Evolutionary conservation across 2,797 vertebrate species (phyloP), one percentile per base, ranked within the genome.

Genomic region (Nothura maculosa): DNA sequence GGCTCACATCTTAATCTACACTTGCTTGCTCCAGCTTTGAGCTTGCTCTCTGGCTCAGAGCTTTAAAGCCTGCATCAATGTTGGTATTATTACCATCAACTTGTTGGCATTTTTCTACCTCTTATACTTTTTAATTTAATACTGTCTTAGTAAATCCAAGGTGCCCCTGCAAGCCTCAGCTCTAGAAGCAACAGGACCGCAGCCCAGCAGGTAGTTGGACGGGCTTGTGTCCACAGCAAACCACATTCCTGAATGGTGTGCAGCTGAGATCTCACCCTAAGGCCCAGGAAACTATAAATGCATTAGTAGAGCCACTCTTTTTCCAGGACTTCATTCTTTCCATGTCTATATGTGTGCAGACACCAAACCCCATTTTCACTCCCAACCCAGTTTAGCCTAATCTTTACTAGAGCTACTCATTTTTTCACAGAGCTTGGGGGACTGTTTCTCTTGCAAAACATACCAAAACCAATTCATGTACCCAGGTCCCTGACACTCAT

Each of bases 221-320:
- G 61, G 25, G 6, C 13, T 34, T 21, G 8, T 43, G 24, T 2
- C 25, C 77, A 54, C 54, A 74, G 60, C 38, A 81, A 52, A 8
- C 47, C 14, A 11, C 30, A 32, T 19, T 50, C 32, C 42, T 14
- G 68, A 36, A 16, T 1, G 10, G 50, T 24, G 22, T 16, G 30
- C 58, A 7, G 0, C 19, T 36, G 40, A 4, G 4, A n/a, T 58
- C 1, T 0, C 1, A 0, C 61, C 45, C 68, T 19, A 76, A 73
- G 73, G 58, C 87, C 73, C 75, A 87, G 82, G 92, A 93, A 95
- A 66, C 3, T 3, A 5, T 8, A 38, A 75, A 38, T 54, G 54
- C 87, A 52, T 16, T 76, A 87, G 52, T 28, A n/a, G 45, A 12
- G n/a, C 22, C 25, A 8, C 45, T 72, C 7, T 2, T 32, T 93